These are phyloP conservation scores for Callorhinus ursinus DNA, from an alignment of 2,113 vertebrate species.

Conservation along the genomic window DNA sequence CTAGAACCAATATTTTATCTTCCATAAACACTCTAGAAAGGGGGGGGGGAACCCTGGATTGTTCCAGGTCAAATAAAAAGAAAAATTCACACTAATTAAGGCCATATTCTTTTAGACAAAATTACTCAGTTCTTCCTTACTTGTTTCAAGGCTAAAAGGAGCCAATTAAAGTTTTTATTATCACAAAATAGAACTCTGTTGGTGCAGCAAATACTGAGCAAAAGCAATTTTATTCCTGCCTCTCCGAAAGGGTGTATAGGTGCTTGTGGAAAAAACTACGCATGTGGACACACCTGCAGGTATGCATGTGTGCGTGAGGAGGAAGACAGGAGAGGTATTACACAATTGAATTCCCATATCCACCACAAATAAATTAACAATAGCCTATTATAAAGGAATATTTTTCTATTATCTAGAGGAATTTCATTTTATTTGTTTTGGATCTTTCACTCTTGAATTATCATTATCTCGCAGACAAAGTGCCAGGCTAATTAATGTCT, in stretches of 20 bases:
- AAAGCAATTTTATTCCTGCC: slow-evolving; percentile 1
- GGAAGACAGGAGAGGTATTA: background rate
- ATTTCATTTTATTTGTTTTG: background rate
- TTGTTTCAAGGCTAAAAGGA: slow-evolving; percentile 30
- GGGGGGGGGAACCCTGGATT: background rate
- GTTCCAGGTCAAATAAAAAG: slow-evolving; percentile 50
- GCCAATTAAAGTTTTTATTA: slow-evolving; percentile 59
- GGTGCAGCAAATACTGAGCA: background rate
- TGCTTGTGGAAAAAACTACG: background rate
- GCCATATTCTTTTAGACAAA: background rate
- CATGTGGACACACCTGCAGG: no score
- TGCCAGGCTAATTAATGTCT: background rate
- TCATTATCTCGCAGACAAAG: background rate
- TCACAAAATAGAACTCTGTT: slow-evolving; percentile 68
- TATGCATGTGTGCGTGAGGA: background rate
- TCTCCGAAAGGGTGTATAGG: background rate
- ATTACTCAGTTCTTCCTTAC: slow-evolving; percentile 1
- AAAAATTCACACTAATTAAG: slow-evolving; percentile 18
- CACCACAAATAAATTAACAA: background rate
- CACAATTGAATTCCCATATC: background rate
- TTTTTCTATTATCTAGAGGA: background rate
- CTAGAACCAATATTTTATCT: background rate
- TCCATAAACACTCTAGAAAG: background rate
- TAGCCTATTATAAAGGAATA: background rate
- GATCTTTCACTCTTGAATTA: slow-evolving; percentile 36